phyloP scores from a whole-genome alignment of 2,888 invertebrate species.

The Brenthis daphne region DNA sequence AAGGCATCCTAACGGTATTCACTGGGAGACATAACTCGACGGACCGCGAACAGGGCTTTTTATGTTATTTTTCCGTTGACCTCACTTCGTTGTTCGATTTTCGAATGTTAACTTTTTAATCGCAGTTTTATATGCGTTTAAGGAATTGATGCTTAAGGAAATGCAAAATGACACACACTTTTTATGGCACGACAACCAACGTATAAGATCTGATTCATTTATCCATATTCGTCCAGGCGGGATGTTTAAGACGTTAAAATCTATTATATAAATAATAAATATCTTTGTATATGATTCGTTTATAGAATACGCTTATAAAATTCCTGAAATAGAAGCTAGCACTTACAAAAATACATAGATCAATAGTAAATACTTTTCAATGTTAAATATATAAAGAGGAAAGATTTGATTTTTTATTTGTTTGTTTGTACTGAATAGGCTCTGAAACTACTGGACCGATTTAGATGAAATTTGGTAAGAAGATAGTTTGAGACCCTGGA shows the following conservation, averaged over 20 bases:
- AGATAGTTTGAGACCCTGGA: too few relatives aligned
- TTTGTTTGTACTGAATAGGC: too few relatives aligned
- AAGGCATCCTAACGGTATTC: constrained; percentile 80
- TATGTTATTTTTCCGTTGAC: constrained; percentile 74
- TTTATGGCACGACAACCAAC: constrained; percentile 15
- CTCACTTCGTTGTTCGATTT: constrained; percentile 64
- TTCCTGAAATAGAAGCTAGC: too few relatives aligned
- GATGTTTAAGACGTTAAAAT: constrained; percentile 7
- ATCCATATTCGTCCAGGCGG: background rate
- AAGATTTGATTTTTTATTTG: too few relatives aligned
- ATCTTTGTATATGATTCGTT: too few relatives aligned
- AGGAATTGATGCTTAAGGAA: constrained; percentile 38
- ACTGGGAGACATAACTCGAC: constrained; percentile 74
- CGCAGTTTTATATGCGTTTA: constrained; percentile 30
- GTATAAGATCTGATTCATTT: constrained; percentile 17
- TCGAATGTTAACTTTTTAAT: constrained; percentile 46
- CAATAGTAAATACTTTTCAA: too few relatives aligned
- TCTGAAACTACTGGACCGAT: too few relatives aligned
- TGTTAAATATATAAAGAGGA: too few relatives aligned
- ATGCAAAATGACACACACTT: constrained; percentile 33
- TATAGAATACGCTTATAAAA: too few relatives aligned
- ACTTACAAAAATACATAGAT: too few relatives aligned
- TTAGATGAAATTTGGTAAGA: too few relatives aligned
- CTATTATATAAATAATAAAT: constrained; percentile 4
- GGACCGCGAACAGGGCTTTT: constrained; percentile 69